phyloP scores from a whole-genome alignment of 30 jellyfish, hydroid and myxozoan species.

The Chrysaora quinquecirrha region DNA sequence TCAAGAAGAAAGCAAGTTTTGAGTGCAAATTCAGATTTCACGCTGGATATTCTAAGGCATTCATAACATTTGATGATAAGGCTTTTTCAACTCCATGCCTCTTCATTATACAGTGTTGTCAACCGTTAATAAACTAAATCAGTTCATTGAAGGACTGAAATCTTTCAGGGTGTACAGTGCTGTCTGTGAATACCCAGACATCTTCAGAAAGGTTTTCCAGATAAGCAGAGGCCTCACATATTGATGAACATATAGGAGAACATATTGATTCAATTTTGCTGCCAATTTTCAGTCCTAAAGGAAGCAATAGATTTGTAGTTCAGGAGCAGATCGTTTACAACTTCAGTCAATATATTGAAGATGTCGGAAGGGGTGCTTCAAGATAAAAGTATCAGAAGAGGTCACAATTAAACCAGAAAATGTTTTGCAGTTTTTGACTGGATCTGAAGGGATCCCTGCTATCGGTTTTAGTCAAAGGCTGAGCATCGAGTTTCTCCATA shows the following conservation, averaged over 20 bases:
- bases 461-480: background rate
- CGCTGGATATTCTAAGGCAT: background rate
- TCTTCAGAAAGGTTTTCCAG: background rate
- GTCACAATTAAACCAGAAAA: background rate
- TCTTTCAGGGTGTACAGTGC: background rate
- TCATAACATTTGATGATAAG: background rate
- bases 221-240: background rate
- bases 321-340: background rate
- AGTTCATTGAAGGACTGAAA: background rate
- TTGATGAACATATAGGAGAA: too few species aligned
- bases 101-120: background rate
- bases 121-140: background rate
- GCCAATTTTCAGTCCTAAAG: background rate
- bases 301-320: background rate
- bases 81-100: background rate
- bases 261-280: background rate
- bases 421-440: background rate
- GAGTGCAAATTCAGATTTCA: background rate
- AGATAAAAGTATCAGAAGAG: background rate
- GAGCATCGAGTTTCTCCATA: background rate
- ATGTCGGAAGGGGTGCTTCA: background rate
- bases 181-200: background rate
- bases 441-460: background rate
- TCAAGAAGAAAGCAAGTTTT: background rate
- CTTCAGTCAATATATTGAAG: background rate